Percentiles rank a stretch among this genome's conserved stretches.
Conservation (phyloP, 2,797 vertebrate species). For the Girardinus metallicus region DNA sequence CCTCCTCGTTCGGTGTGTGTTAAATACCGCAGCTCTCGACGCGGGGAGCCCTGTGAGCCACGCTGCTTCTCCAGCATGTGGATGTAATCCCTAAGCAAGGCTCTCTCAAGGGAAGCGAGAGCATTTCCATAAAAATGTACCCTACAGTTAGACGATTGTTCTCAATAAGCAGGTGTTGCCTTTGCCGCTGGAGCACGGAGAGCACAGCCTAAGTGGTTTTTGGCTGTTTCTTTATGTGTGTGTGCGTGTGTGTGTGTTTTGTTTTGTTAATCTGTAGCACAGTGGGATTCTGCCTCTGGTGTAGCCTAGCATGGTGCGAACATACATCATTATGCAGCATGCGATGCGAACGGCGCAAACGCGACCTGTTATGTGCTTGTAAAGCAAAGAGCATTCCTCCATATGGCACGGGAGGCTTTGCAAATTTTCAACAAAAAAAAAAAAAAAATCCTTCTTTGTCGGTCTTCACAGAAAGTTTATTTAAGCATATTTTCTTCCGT, state of each 20-base stretch:
- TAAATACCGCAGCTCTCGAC: constrained; percentile 75
- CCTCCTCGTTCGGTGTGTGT: constrained; percentile 62
- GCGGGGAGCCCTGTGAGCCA: constrained; percentile 75
- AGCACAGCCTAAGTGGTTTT: constrained; percentile 80
- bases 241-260: constrained; percentile 47
- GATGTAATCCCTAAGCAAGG: constrained; percentile 83
- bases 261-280: constrained; percentile 77
- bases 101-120: constrained; percentile 81
- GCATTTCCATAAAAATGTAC: constrained; percentile 85
- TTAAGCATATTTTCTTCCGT: constrained; percentile 43
- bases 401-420: constrained; percentile 57
- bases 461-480: constrained; percentile 67
- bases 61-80: constrained; percentile 71
- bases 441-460: constrained; percentile 64
- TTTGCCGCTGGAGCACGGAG: constrained; percentile 72
- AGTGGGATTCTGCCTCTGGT: constrained; percentile 79
- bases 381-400: constrained; percentile 72
- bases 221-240: constrained; percentile 41
- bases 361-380: constrained; percentile 73
- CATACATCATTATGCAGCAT: constrained; percentile 80
- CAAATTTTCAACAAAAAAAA: background rate
- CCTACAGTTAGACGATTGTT: constrained; percentile 83
- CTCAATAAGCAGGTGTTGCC: constrained; percentile 83
- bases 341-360: constrained; percentile 64
- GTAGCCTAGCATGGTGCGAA: constrained; percentile 70